phyloP scores from a whole-genome alignment of 2,113 vertebrate species.

The Onychostoma macrolepis region DNA sequence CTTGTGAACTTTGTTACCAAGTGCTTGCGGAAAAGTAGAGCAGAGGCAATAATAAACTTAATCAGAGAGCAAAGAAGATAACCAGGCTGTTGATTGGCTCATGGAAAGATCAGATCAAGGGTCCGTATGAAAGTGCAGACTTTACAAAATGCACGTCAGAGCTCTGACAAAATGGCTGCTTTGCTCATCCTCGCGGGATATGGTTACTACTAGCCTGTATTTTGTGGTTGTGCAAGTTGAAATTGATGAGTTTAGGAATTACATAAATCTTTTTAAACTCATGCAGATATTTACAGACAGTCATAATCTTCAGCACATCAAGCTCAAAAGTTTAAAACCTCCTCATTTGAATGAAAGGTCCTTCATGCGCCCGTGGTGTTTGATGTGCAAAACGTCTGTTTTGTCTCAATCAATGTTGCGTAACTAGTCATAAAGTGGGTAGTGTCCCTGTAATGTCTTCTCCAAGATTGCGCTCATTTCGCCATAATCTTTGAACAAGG shows the following conservation, averaged over 20 bases:
- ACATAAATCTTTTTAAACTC: not conserved
- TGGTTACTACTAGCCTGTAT: not conserved
- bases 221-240: not conserved
- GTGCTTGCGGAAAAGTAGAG: constrained; percentile 16
- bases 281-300: not conserved
- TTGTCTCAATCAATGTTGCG: not conserved
- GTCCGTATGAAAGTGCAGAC: constrained; percentile 1
- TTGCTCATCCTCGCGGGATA: not conserved
- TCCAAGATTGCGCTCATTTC: not conserved
- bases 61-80: constrained; percentile 43
- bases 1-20: constrained; percentile 58
- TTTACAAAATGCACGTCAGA: not conserved
- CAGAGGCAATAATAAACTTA: constrained; percentile 53
- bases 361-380: not conserved
- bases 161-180: constrained; percentile 17
- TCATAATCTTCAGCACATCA: not conserved
- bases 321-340: not conserved
- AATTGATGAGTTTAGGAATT: not conserved
- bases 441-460: constrained; percentile 3
- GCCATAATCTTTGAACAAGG: constrained; percentile 10
- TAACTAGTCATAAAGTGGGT: constrained; percentile 4
- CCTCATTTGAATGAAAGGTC: not conserved
- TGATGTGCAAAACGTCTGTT: not conserved
- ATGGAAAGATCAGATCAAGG: constrained; percentile 41
- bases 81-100: constrained; percentile 39